Evolutionary conservation across 2,888 invertebrate species (phyloP).

Genomic region (Fissipunctia ypsillon): DNA sequence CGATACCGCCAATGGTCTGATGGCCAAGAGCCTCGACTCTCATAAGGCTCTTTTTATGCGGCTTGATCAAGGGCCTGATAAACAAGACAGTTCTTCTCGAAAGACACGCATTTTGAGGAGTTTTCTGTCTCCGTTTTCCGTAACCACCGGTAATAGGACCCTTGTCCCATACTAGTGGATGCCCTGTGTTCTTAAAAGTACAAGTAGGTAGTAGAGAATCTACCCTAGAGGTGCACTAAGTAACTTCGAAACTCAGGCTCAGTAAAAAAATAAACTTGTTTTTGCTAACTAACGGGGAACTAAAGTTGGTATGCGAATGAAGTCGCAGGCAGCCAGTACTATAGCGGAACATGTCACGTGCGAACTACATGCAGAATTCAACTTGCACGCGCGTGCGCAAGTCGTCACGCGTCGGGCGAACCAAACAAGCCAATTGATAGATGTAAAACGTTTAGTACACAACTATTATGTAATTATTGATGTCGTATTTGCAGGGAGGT

Average conservation of each 20-base stretch:
- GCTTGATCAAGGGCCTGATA: not conserved
- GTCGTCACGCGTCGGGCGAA: conserved; percentile 12
- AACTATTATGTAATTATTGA: not conserved
- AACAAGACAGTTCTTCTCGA: not conserved
- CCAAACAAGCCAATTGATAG: conserved; percentile 17
- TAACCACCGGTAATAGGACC: not conserved
- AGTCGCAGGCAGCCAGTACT: conserved; percentile 5
- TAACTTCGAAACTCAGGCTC: not conserved
- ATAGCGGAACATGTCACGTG: conserved; percentile 42
- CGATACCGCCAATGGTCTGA: not conserved
- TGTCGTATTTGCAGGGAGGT: not conserved
- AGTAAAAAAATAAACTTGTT: not conserved
- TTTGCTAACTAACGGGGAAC: not conserved
- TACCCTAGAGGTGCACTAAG: not conserved
- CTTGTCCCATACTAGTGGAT: not conserved
- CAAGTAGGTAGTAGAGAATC: not conserved
- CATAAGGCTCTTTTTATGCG: not conserved
- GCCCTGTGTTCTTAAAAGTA: not conserved
- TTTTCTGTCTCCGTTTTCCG: not conserved
- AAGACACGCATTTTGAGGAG: not conserved
- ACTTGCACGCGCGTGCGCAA: conserved; percentile 13
- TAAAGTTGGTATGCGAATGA: conserved; percentile 25
- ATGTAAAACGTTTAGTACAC: conserved; percentile 1
- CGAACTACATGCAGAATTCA: conserved; percentile 43
- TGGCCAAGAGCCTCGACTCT: not conserved